Percentiles rank a stretch among this genome's conserved stretches.
Evolutionary conservation across 2,888 invertebrate species (phyloP).

Genomic region (Amaurobius ferox): DNA sequence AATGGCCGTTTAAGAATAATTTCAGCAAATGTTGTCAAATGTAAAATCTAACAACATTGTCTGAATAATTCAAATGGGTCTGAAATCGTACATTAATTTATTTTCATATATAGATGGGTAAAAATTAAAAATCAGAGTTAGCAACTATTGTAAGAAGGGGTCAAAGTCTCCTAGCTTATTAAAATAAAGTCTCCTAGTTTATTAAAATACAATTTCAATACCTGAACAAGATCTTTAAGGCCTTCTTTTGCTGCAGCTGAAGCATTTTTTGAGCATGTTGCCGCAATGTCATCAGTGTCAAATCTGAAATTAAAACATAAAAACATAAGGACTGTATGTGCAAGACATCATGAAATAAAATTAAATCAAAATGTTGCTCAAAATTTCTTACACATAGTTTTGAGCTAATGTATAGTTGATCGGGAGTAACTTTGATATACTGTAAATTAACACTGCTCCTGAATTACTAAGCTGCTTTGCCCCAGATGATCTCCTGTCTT

Average conservation of each 20-base stretch:
- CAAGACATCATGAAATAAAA: not conserved
- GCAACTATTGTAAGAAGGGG: too few relatives aligned
- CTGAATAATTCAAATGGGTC: too few relatives aligned
- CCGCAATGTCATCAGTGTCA: slow-evolving; percentile 79
- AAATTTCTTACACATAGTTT: slow-evolving; percentile 83
- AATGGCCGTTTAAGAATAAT: too few relatives aligned
- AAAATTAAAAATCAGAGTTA: too few relatives aligned
- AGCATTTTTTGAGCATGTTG: slow-evolving; percentile 89
- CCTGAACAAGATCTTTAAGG: slow-evolving; percentile 88
- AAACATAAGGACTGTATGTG: not conserved
- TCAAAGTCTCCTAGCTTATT: too few relatives aligned
- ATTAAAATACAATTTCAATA: too few relatives aligned
- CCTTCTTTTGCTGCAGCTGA: slow-evolving; percentile 85
- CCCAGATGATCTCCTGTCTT: slow-evolving; percentile 54
- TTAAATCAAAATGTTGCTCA: too few relatives aligned
- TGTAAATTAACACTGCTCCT: slow-evolving; percentile 81
- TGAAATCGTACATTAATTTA: too few relatives aligned
- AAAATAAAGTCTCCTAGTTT: too few relatives aligned
- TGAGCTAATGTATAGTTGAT: slow-evolving; percentile 88
- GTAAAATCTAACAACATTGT: too few relatives aligned
- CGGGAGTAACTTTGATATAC: slow-evolving; percentile 86
- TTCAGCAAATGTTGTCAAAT: too few relatives aligned
- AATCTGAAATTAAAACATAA: slow-evolving; percentile 77
- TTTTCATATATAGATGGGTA: too few relatives aligned
- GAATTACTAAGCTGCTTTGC: slow-evolving; percentile 78